Evolutionary conservation across 2,888 invertebrate species (phyloP).

Genomic region (Halocaridina rubra): DNA sequence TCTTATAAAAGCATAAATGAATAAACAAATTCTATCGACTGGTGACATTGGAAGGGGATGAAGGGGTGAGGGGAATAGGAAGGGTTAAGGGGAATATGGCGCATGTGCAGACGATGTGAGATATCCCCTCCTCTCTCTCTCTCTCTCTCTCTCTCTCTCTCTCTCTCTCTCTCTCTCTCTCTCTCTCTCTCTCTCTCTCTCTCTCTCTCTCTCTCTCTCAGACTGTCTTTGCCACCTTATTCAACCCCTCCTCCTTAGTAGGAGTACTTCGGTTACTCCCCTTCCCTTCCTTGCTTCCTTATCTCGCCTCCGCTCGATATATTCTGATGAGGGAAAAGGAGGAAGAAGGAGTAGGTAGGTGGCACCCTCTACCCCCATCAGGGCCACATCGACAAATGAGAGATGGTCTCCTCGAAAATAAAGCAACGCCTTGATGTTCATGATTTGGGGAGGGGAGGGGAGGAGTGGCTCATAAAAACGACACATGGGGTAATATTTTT

Average conservation of each 20-base stretch:
- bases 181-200: background rate
- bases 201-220: background rate
- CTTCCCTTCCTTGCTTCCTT: background rate
- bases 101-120: background rate
- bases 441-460: too few relatives aligned
- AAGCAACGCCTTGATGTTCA: too few relatives aligned
- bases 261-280: background rate
- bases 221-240: background rate
- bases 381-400: background rate
- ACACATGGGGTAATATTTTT: too few relatives aligned
- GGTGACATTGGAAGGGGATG: background rate
- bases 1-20: background rate
- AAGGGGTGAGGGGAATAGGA: too few relatives aligned
- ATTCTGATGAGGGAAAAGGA: background rate
- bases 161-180: conserved; percentile 6
- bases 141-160: background rate
- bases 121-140: background rate
- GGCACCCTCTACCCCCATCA: background rate
- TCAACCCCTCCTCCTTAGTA: background rate
- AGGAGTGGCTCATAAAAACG: too few relatives aligned
- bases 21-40: background rate
- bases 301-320: background rate
- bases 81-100: background rate
- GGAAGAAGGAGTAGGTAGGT: background rate
- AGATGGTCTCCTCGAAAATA: background rate